These are phyloP conservation scores for Tylochromis polylepis DNA, from an alignment of 2,113 vertebrate species.

Conservation along the genomic window DNA sequence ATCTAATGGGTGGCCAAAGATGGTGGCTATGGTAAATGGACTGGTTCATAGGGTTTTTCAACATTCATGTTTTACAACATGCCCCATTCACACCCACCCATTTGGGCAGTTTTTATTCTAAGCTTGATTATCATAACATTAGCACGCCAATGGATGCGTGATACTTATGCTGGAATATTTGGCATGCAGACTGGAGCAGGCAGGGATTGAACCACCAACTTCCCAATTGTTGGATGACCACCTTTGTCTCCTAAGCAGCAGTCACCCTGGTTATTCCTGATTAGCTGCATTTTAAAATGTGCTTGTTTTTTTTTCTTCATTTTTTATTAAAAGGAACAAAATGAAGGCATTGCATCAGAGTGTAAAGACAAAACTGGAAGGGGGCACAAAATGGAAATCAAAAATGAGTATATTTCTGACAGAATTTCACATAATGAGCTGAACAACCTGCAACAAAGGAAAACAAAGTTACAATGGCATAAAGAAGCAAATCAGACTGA, in stretches of 20 bases:
- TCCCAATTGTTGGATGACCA: neutral
- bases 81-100: neutral
- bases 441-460: neutral
- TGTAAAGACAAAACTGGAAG: neutral
- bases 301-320: neutral
- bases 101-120: neutral
- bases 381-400: neutral
- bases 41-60: neutral
- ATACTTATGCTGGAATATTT: neutral
- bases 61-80: neutral
- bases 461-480: neutral
- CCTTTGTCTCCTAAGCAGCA: neutral
- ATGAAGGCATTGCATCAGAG: neutral
- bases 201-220: neutral
- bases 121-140: neutral
- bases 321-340: neutral
- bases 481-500: neutral
- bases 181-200: neutral
- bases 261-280: neutral
- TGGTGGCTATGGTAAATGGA: neutral
- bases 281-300: fast-evolving
- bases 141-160: neutral
- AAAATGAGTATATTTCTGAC: neutral
- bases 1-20: neutral
- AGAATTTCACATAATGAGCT: fast-evolving